Base-by-base conservation (phyloP, 2,888 invertebrate genomes). In the Biston betularia region DNA sequence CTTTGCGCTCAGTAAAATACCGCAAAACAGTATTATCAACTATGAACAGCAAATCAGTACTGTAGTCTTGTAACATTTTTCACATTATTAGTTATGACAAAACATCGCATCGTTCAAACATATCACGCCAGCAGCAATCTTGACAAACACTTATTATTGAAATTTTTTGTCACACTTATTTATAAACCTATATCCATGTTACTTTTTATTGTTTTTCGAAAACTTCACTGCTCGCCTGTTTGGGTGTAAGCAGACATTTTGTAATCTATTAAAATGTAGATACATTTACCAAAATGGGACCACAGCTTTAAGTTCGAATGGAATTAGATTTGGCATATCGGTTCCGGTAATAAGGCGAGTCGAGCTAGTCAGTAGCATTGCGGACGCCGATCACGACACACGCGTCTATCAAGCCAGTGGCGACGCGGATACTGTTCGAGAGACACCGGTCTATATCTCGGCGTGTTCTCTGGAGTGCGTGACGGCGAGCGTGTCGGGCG, bases 401-500 rank as follows among this genome's bases (percentile, higher is more conserved):
- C 24, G 44, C 1, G 35, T 0, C 52, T 53, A 53, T 10, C 24
- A 3, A 24, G 24, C 3, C 24, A 24, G 24, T 24, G 1, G 24
- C 24, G 24, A 24, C 3, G 24, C 24, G 24, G 24, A 24, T 3
- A 3, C 24, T 3, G 24, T 2, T 38, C 3, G 38, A 38, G 38
- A 38, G 15, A 7, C 8, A 10, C 24, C 12, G 0, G 35, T 0
- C 52, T 53, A 53, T 10, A 53, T 53, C 49, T 73, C 65, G 10
- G 40, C 48, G 33, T 34, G 56, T 35, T 57, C 59, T n/a, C 58
- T 9, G 12, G 60, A 24, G 42, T 49, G 66, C 44, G 57, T 54
- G 34, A 66, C 66, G 46, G 57, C 53, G 10, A 88, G 86, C 63
- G 86, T 71, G 65, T 89, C 89, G 53, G 90, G 91, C 77, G 89